Percentiles rank a stretch among this genome's conserved stretches.
Evolutionary conservation across 2,888 invertebrate species (phyloP).

Genomic region (Parnassius mnemosyne): DNA sequence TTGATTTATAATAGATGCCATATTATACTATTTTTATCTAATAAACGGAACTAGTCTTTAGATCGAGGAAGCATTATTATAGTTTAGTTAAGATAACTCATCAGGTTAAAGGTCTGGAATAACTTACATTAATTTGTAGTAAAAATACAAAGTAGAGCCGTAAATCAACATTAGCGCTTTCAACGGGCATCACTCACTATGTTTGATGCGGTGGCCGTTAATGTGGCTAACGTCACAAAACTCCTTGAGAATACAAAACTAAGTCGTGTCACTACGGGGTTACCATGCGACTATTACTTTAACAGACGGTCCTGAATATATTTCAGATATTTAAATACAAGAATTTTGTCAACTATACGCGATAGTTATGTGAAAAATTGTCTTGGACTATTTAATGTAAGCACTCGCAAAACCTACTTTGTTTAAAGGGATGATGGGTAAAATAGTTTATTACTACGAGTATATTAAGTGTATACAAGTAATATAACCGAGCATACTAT

Average conservation of each 20-base stretch:
- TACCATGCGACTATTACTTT: conserved; percentile 1
- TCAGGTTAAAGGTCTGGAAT: conserved; percentile 4
- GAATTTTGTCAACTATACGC: no score
- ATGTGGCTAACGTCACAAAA: conserved; percentile 35
- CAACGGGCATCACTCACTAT: conserved; percentile 23
- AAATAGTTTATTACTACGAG: no score
- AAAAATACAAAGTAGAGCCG: conserved; percentile 18
- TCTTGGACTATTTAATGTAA: no score
- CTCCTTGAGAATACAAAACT: conserved; percentile 40
- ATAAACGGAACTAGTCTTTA: no score
- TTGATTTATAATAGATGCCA: no score
- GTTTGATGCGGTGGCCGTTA: conserved; percentile 23
- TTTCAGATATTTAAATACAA: no score
- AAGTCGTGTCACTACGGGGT: conserved; percentile 34
- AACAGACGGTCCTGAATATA: neutral
- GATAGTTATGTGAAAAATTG: no score
- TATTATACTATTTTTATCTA: no score
- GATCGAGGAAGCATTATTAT: neutral
- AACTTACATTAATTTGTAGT: conserved; percentile 6
- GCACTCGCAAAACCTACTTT: no score
- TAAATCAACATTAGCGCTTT: conserved; percentile 23
- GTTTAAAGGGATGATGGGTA: no score
- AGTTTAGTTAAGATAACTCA: conserved; percentile 1
- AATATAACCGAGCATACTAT: no score
- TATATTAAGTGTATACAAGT: no score